Base-by-base conservation (phyloP, 2,113 vertebrate genomes). In the Alaudala cheleensis region DNA sequence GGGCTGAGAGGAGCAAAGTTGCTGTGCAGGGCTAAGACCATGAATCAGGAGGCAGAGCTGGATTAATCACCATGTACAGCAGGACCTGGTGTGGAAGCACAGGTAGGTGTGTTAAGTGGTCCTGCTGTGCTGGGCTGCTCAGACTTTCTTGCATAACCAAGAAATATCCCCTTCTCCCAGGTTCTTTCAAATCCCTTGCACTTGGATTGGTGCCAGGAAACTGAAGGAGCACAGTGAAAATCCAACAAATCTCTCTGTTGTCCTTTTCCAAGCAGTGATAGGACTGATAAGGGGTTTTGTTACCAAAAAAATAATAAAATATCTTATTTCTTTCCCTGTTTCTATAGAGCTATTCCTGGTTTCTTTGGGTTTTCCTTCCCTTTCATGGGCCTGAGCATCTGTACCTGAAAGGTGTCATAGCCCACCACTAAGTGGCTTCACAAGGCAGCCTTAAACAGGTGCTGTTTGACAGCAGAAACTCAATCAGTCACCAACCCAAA, bases 401-500 rank as follows among this genome's bases (percentile, higher is more conserved):
- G 54, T 24, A 82, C 50, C 34, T 58, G 26, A 73, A 88, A 95
- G 9, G 44, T 80, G 23, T 20, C 7, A 1, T 20, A 79, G 62
- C 4, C n/a, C 34, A 21, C 18, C 61, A 65, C 31, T 20, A 76
- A 91, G 72, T 34, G 73, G 45, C 74, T 91, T 37, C 65, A 45
- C 0, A 0, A 73, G 60, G 20, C 26, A 44, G 50, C 26, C 14
- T 62, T 58, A 21, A 61, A 34, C 24, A 61, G 1, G 0, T 73
- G 42, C 11, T 47, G 13, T 51, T 77, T 50, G 51, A 79, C 47
- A 70, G 50, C 47, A 83, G 42, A 42, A 88, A 70, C 66, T 44
- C 51, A 57, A 64, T 24, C 51, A 51, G 47, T 14, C 87, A 58
- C 51, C 22, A 70, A 42, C 1, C 1, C 29, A 12, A 17, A 53